Conservation (phyloP, 2,888 invertebrate genomes). For the Dilophus febrilis region DNA sequence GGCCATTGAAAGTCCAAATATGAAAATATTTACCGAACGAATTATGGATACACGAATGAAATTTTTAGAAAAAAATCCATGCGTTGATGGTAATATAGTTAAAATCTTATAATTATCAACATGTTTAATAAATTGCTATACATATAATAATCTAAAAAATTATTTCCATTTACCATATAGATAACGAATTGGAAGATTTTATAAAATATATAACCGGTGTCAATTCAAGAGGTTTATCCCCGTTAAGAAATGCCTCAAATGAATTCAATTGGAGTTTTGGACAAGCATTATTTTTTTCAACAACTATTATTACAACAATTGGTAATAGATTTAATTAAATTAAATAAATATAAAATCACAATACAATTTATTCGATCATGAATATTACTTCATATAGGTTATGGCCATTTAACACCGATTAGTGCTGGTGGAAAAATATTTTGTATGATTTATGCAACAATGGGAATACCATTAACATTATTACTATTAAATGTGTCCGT, state of each 20-base stretch:
- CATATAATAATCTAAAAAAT: background rate
- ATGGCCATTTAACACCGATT: constrained; percentile 76
- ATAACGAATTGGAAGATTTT: constrained; percentile 53
- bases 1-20: constrained; percentile 58
- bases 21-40: constrained; percentile 37
- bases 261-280: constrained; percentile 84
- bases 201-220: constrained; percentile 55
- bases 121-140: no score
- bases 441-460: constrained; percentile 69
- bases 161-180: constrained; percentile 31
- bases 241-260: constrained; percentile 53
- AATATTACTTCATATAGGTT: constrained; percentile 40
- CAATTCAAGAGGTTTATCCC: constrained; percentile 61
- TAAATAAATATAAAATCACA: background rate
- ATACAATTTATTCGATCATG: no score
- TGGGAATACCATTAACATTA: constrained; percentile 75
- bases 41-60: constrained; percentile 36
- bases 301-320: constrained; percentile 78
- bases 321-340: constrained; percentile 33
- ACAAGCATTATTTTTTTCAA: constrained; percentile 74
- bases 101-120: no score
- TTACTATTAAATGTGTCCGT: constrained; percentile 68
- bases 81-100: constrained; percentile 53
- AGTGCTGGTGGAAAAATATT: constrained; percentile 75
- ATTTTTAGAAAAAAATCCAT: constrained; percentile 44